Conservation (phyloP, 1,140 invertebrate genomes). For the Euura saliciscinereae region DNA sequence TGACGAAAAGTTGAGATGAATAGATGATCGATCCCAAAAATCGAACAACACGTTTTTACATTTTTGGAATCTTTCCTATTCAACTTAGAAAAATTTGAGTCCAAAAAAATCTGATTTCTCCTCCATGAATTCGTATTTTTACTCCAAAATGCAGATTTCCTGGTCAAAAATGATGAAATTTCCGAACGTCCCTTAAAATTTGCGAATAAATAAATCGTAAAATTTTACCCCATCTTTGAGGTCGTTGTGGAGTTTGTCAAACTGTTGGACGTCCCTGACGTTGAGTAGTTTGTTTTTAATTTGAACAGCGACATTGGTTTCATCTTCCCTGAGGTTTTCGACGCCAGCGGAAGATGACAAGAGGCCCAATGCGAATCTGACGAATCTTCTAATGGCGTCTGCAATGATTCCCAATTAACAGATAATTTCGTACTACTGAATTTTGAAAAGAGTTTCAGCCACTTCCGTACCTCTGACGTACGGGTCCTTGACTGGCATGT, state of each 20-base stretch:
- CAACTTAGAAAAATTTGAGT: no score
- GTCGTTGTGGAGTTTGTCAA: slow-evolving; percentile 54
- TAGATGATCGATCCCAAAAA: no score
- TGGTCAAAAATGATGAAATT: no score
- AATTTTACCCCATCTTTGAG: slow-evolving; percentile 51
- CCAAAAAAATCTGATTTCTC: neutral
- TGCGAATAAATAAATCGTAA: neutral
- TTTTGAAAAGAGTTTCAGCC: neutral
- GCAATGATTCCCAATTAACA: neutral
- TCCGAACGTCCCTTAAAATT: no score
- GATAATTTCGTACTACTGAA: neutral
- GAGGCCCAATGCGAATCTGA: slow-evolving; percentile 49
- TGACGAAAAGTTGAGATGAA: no score
- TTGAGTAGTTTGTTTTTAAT: slow-evolving; percentile 50
- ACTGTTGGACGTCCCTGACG: slow-evolving; percentile 40
- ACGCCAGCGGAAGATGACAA: slow-evolving; percentile 48
- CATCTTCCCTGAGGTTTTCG: slow-evolving; percentile 51
- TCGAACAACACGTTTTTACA: no score
- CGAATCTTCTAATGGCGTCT: slow-evolving; percentile 47
- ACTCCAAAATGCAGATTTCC: no score
- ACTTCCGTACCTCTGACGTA: neutral
- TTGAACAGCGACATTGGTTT: slow-evolving; percentile 44
- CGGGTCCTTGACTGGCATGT: neutral
- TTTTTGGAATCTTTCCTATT: no score
- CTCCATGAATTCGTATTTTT: no score